These are phyloP conservation scores for Myoxocephalus aenaeus DNA, from an alignment of 2,797 vertebrate genomes.

Conservation along the genomic window DNA sequence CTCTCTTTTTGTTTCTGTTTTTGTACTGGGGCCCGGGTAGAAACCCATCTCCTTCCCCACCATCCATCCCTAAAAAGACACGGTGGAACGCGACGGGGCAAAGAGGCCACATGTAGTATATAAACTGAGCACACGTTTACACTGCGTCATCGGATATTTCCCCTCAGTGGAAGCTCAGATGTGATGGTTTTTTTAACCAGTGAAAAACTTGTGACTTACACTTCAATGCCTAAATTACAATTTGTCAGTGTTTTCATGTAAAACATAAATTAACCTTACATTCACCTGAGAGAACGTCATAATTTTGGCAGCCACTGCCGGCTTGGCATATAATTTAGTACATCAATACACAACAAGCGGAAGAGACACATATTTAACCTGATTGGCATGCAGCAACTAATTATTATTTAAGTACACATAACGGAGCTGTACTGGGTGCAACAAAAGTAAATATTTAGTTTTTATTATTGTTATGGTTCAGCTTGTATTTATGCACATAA, in stretches of 20 bases:
- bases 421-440: background rate
- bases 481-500: background rate
- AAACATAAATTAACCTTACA: slow-evolving; percentile 7
- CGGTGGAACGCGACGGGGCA: slow-evolving; percentile 19
- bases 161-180: slow-evolving; percentile 17
- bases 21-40: slow-evolving; percentile 57
- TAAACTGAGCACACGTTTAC: background rate
- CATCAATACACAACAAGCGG: background rate
- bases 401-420: slow-evolving; percentile 1
- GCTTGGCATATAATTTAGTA: background rate
- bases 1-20: slow-evolving; percentile 81
- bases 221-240: slow-evolving; percentile 1
- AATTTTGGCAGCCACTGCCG: background rate
- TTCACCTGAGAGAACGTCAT: slow-evolving; percentile 5
- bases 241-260: background rate
- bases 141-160: background rate
- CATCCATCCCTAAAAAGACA: slow-evolving; percentile 34
- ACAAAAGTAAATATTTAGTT: background rate
- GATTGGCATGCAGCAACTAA: background rate
- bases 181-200: slow-evolving; percentile 22
- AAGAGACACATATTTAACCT: background rate
- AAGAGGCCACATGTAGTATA: background rate
- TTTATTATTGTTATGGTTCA: background rate
- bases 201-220: slow-evolving; percentile 4
- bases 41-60: slow-evolving; percentile 46